A percentile compares a stretch with the other conserved stretches of the same genome.
Evolutionary conservation across 2,797 vertebrate species (phyloP).

Genomic region (Falco cherrug): DNA sequence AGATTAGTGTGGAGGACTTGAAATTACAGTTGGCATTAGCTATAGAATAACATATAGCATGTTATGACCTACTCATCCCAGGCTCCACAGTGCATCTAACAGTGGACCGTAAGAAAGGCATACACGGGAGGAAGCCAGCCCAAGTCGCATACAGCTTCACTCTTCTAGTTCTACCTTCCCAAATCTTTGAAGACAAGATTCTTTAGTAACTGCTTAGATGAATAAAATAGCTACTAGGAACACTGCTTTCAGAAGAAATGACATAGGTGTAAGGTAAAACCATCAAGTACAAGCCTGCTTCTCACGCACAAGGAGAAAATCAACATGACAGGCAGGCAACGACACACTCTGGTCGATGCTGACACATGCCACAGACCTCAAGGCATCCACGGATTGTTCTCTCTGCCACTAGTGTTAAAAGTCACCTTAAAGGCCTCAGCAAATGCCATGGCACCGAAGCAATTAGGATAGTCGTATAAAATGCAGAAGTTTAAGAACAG

Average conservation of each 20-base stretch:
- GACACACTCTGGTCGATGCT: not conserved
- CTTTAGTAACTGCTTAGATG: not conserved
- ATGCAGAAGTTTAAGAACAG: not conserved
- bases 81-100: not conserved
- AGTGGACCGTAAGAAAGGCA: not conserved
- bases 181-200: not conserved
- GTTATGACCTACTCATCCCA: not conserved
- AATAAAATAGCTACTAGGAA: not conserved
- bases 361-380: not conserved
- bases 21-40: constrained; percentile 54
- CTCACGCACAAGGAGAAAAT: not conserved
- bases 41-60: constrained; percentile 11
- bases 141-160: not conserved
- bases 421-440: not conserved
- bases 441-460: not conserved
- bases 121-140: not conserved
- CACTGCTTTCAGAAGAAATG: not conserved
- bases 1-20: constrained; percentile 53
- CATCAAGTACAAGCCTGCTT: not conserved
- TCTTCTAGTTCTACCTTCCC: not conserved
- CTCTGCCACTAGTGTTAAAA: not conserved
- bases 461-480: not conserved
- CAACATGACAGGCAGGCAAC: not conserved
- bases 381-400: not conserved
- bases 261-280: not conserved